phyloP scores from a whole-genome alignment of 2,113 vertebrate genomes.

The Narcine bancroftii region DNA sequence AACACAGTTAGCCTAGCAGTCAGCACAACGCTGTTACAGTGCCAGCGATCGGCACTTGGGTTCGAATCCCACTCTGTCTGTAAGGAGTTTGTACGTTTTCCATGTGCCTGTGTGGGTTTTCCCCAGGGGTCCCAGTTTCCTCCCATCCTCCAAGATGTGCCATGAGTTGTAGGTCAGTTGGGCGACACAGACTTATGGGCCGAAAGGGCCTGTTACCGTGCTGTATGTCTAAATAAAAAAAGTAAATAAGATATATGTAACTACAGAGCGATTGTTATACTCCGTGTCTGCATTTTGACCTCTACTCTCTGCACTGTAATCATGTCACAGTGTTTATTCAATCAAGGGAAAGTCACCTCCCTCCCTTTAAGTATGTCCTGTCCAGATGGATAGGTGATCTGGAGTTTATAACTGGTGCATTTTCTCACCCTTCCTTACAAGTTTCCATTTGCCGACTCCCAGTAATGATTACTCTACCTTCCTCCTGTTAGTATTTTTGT shows the following conservation, averaged over 20 bases:
- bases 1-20: too few relatives aligned
- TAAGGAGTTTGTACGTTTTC: too few relatives aligned
- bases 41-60: too few relatives aligned
- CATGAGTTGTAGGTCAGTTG: too few relatives aligned
- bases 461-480: conserved; percentile 47
- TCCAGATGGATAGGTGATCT: conserved; percentile 38
- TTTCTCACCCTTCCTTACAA: conserved; percentile 62
- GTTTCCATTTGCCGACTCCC: conserved; percentile 47
- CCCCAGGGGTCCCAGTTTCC: too few relatives aligned
- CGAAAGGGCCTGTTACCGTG: too few relatives aligned
- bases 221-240: too few relatives aligned
- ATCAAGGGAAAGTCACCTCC: neutral
- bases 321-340: neutral
- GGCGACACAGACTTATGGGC: too few relatives aligned
- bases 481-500: conserved; percentile 53
- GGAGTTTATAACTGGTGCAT: conserved; percentile 46
- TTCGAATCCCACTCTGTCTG: too few relatives aligned
- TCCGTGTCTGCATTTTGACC: neutral
- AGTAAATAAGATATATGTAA: neutral
- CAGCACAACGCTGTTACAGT: too few relatives aligned
- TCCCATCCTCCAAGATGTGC: too few relatives aligned
- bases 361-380: neutral
- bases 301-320: neutral
- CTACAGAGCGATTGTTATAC: neutral
- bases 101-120: too few relatives aligned